These are phyloP conservation scores for Halyomorpha halys DNA, from an alignment of 1,140 invertebrate genomes.

Conservation along the genomic window DNA sequence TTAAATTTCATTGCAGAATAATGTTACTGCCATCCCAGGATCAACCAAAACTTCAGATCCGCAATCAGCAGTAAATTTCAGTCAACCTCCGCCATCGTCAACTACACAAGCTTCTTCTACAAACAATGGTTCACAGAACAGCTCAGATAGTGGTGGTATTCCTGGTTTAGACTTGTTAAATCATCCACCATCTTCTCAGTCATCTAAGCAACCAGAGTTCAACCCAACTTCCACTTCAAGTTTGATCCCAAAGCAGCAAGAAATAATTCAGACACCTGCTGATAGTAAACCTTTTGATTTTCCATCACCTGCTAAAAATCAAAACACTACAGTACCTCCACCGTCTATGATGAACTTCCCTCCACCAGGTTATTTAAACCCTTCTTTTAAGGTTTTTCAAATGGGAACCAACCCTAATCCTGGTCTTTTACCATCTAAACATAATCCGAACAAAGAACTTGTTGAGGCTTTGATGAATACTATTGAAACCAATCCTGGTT, in stretches of 20 bases:
- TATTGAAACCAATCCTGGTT: too few relatives aligned
- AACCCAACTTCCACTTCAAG: conserved; percentile 9
- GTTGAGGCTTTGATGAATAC: too few relatives aligned
- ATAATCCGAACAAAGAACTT: too few relatives aligned
- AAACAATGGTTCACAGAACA: background rate
- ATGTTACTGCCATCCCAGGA: conserved; percentile 1
- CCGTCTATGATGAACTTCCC: conserved; percentile 12
- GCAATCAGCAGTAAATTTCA: background rate
- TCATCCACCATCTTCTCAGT: background rate
- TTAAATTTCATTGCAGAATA: background rate
- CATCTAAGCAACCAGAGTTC: conserved; percentile 4
- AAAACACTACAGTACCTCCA: conserved; percentile 5
- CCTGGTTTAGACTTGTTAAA: conserved; percentile 32
- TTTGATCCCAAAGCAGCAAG: conserved; percentile 11
- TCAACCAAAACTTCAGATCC: background rate
- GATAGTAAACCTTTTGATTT: conserved; percentile 34
- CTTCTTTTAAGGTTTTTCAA: background rate
- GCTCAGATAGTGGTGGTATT: conserved; percentile 24
- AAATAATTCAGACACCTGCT: conserved; percentile 31
- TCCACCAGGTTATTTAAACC: conserved; percentile 10
- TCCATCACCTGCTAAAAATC: conserved; percentile 23
- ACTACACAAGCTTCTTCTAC: background rate
- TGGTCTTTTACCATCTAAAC: background rate
- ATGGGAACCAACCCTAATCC: background rate
- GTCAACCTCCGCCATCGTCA: conserved; percentile 3